phyloP scores from a whole-genome alignment of 2,113 vertebrate genomes.

The Abramis brama region DNA sequence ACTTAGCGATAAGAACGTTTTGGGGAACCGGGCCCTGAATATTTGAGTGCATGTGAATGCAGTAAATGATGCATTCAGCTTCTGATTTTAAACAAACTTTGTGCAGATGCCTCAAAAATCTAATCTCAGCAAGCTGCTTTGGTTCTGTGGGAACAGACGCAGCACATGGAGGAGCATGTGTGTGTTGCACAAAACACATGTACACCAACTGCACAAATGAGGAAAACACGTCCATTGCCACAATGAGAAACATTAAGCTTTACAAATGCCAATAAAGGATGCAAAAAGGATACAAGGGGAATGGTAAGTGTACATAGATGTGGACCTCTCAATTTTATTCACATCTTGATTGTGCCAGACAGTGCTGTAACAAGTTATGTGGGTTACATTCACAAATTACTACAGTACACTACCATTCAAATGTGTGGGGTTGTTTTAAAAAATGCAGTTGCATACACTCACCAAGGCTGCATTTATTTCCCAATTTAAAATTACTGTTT shows the following conservation, averaged over 20 bases:
- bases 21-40: no score
- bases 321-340: background rate
- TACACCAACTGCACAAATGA: constrained; percentile 7
- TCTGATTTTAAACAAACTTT: constrained; percentile 17
- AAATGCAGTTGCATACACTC: no score
- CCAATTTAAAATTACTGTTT: no score
- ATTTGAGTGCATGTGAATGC: background rate
- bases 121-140: constrained; percentile 40
- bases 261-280: background rate
- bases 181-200: constrained; percentile 15
- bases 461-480: no score
- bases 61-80: background rate
- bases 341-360: background rate
- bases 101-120: constrained; percentile 18
- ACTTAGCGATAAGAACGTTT: no score
- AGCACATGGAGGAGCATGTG: constrained; percentile 24
- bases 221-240: background rate
- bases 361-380: background rate
- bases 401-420: background rate
- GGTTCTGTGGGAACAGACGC: background rate
- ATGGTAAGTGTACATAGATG: background rate
- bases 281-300: background rate
- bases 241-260: background rate
- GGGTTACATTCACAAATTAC: background rate
- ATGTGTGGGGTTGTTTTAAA: no score